phyloP scores from a whole-genome alignment of 2,113 vertebrate genomes.

The Lichenostomus cassidix region DNA sequence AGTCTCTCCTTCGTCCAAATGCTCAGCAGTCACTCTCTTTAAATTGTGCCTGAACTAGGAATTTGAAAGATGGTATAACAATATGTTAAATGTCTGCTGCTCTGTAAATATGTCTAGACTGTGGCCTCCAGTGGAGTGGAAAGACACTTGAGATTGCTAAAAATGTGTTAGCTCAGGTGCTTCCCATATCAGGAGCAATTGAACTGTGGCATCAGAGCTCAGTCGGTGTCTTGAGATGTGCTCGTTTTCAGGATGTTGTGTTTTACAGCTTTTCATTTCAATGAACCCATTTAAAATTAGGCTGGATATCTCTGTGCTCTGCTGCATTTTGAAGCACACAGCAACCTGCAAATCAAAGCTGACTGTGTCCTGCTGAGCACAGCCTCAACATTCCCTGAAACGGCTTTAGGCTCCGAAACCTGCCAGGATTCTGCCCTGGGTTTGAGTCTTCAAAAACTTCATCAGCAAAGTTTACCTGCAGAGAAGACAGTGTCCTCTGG shows the following conservation, averaged over 20 bases:
- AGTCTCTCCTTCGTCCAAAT: slow-evolving; percentile 1
- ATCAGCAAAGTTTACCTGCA: not conserved
- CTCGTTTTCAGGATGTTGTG: slow-evolving; percentile 1
- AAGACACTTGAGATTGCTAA: slow-evolving; percentile 21
- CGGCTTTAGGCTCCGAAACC: not conserved
- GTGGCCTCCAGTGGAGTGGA: slow-evolving; percentile 14
- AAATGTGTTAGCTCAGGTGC: not conserved
- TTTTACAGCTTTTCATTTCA: slow-evolving; percentile 3
- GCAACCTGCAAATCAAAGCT: not conserved
- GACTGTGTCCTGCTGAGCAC: not conserved
- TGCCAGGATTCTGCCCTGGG: not conserved
- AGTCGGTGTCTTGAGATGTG: not conserved
- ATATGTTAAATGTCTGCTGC: slow-evolving; percentile 10
- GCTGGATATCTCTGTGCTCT: not conserved
- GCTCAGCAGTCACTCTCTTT: slow-evolving; percentile 2
- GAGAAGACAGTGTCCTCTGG: not conserved
- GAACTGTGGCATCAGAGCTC: not conserved
- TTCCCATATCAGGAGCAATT: not conserved
- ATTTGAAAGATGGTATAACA: not conserved
- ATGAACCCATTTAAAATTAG: not conserved
- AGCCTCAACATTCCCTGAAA: not conserved
- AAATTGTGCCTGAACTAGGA: slow-evolving; percentile 1
- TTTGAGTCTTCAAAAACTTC: not conserved
- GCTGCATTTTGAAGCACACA: not conserved
- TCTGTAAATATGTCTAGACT: slow-evolving; percentile 15